A percentile compares a stretch with the other conserved stretches of the same genome.
Evolutionary conservation across 2,113 vertebrate genomes (phyloP).

Genomic region (Myocastor coypus): DNA sequence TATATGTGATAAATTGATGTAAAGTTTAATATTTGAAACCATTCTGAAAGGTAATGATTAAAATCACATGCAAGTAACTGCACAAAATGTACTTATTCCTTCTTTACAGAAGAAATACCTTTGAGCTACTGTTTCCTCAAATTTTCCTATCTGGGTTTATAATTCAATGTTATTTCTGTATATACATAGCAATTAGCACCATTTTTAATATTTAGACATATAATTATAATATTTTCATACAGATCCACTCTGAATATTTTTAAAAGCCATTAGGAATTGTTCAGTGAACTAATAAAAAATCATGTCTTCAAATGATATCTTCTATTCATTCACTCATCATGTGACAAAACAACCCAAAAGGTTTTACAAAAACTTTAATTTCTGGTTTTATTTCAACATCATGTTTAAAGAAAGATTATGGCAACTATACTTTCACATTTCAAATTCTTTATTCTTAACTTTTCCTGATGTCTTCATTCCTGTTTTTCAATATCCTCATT

Average conservation of each 20-base stretch:
- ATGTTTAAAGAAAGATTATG: neutral
- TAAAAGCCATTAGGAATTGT: neutral
- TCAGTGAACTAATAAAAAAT: neutral
- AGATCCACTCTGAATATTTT: neutral
- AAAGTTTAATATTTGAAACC: neutral
- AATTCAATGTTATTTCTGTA: neutral
- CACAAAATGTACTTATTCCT: conserved; percentile 35
- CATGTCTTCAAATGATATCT: neutral
- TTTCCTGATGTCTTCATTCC: neutral
- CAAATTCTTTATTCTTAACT: neutral
- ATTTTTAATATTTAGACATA: neutral
- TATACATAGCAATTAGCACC: neutral
- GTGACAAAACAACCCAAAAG: neutral
- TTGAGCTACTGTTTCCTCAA: conserved; percentile 2
- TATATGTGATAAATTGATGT: neutral
- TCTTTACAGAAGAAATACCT: neutral
- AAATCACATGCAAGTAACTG: conserved; percentile 19
- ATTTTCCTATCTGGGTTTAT: neutral
- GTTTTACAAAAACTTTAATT: neutral
- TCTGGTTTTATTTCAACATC: neutral
- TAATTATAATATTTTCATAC: conserved; percentile 5
- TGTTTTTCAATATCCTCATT: neutral
- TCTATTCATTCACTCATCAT: neutral
- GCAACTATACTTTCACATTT: neutral
- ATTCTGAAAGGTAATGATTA: conserved; percentile 56